Evolutionary conservation across 2,797 vertebrate species (phyloP).

Genomic region (Synaphobranchus kaupii): DNA sequence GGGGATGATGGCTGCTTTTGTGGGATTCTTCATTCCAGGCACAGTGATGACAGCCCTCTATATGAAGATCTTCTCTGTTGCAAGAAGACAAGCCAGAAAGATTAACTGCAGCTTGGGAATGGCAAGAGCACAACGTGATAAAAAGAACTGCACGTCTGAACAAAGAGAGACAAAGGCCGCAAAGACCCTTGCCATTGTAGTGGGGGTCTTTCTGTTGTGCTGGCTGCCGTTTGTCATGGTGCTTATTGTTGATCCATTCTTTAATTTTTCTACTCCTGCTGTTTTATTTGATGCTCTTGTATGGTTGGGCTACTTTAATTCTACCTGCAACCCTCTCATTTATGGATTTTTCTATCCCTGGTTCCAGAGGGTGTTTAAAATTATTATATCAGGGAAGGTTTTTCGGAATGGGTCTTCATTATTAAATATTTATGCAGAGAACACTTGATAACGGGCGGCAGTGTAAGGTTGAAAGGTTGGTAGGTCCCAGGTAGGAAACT

Average conservation of each 20-base stretch:
- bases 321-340: conserved; percentile 81
- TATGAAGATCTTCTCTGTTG: neutral
- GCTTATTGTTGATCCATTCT: conserved; percentile 43
- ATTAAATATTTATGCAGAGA: neutral
- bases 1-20: neutral
- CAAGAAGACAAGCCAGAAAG: neutral
- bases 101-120: neutral
- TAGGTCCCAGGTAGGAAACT: too few relatives aligned
- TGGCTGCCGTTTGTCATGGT: neutral
- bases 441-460: neutral
- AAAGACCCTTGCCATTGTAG: conserved; percentile 18
- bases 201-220: conserved; percentile 14
- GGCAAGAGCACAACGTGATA: neutral
- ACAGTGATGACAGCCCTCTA: neutral
- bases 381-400: conserved; percentile 71
- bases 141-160: neutral
- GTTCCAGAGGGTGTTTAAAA: conserved; percentile 76
- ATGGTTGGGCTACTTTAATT: conserved; percentile 83
- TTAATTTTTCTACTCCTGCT: conserved; percentile 59
- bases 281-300: conserved; percentile 69
- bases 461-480: too few relatives aligned
- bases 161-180: conserved; percentile 15
- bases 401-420: conserved; percentile 69
- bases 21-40: conserved; percentile 4
- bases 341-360: conserved; percentile 84